Percentiles rank a stretch among this genome's conserved stretches.
phyloP scores from a whole-genome alignment of 2,797 vertebrate species.

The Argentina silus region DNA sequence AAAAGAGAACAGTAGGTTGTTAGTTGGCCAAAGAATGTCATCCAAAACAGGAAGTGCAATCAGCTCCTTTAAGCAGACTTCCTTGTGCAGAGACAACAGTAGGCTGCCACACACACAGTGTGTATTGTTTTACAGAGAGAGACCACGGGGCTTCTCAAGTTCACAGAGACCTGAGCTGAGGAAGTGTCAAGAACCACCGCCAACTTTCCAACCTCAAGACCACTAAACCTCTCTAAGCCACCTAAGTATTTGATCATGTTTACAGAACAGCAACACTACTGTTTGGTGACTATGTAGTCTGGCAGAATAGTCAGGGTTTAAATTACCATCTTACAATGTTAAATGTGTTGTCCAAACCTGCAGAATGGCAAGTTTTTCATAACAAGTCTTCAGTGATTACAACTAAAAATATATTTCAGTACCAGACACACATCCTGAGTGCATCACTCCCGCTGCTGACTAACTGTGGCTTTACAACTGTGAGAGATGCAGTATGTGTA shows the following conservation, averaged over 20 bases:
- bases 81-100: conserved; percentile 46
- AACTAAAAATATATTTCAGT: too few relatives aligned
- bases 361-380: background rate
- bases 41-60: conserved; percentile 77
- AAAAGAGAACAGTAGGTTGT: conserved; percentile 33
- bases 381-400: too few relatives aligned
- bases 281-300: background rate
- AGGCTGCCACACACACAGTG: background rate
- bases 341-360: background rate
- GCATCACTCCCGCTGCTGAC: background rate
- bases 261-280: background rate
- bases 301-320: background rate
- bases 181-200: background rate
- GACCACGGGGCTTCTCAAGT: conserved; percentile 7
- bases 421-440: background rate
- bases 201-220: background rate
- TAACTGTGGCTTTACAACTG: conserved; percentile 7
- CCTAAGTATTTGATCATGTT: background rate
- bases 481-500: conserved; percentile 7
- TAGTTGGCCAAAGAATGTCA: conserved; percentile 47
- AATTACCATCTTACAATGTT: background rate
- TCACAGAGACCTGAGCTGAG: conserved; percentile 2
- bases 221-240: background rate
- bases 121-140: conserved; percentile 11
- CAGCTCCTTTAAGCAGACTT: conserved; percentile 61